A percentile compares a stretch with the other conserved stretches of the same genome.
These are phyloP conservation scores for Allacma fusca DNA, from an alignment of 2,888 invertebrate genomes.

Conservation along the genomic window DNA sequence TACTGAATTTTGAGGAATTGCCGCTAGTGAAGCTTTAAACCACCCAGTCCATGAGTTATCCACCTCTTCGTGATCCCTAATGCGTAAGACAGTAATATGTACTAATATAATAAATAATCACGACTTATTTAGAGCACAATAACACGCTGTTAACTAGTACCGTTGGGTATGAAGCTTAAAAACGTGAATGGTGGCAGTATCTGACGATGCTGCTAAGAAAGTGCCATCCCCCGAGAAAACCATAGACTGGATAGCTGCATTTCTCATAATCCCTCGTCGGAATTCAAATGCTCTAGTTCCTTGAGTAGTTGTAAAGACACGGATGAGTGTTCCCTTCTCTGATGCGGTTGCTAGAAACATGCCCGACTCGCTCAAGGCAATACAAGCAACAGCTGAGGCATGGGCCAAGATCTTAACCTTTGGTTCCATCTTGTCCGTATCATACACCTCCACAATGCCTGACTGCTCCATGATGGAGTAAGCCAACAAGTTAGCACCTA, in stretches of 20 bases:
- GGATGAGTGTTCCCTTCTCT: slow-evolving; percentile 95
- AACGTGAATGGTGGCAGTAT: slow-evolving; percentile 97
- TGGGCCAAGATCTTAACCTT: slow-evolving; percentile 22
- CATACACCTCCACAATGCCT: slow-evolving; percentile 64
- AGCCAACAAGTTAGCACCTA: slow-evolving; percentile 67
- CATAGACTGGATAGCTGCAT: slow-evolving; percentile 88
- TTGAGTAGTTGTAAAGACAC: slow-evolving; percentile 87
- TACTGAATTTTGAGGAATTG: slow-evolving; percentile 71
- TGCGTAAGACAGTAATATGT: too few species aligned
- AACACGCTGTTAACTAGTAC: too few species aligned
- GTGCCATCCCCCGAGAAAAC: slow-evolving; percentile 91
- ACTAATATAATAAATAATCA: too few species aligned
- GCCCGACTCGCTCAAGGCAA: slow-evolving; percentile 78
- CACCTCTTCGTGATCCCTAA: not conserved
- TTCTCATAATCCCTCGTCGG: slow-evolving; percentile 85
- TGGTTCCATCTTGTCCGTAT: not conserved
- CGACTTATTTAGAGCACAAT: too few species aligned
- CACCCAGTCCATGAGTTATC: slow-evolving; percentile 28
- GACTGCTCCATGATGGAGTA: slow-evolving; percentile 91
- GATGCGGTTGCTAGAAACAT: slow-evolving; percentile 83
- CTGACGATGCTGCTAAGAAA: slow-evolving; percentile 92
- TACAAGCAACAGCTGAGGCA: slow-evolving; percentile 82
- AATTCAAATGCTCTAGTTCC: slow-evolving; percentile 93
- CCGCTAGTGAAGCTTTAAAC: slow-evolving; percentile 71
- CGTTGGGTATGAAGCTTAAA: slow-evolving; percentile 78